These are phyloP conservation scores for Microhierax caerulescens DNA, from an alignment of 2,797 vertebrate genomes.

Conservation along the genomic window DNA sequence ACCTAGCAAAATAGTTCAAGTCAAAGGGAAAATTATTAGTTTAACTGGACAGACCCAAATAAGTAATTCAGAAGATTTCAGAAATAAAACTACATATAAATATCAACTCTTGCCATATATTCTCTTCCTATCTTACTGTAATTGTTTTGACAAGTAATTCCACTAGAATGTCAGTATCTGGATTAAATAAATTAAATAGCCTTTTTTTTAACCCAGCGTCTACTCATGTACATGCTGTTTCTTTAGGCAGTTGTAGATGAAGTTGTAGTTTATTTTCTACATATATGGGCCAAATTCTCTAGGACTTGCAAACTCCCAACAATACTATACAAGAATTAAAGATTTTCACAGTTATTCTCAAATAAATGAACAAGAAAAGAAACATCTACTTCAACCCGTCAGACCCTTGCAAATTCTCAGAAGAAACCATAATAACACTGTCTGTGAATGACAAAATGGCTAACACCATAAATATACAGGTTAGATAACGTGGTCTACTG, in stretches of 20 bases:
- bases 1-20: conserved; percentile 76
- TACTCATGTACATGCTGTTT: not conserved
- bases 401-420: not conserved
- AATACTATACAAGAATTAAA: not conserved
- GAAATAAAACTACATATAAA: not conserved
- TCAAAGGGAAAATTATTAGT: not conserved
- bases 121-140: not conserved
- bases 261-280: not conserved
- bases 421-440: not conserved
- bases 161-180: not conserved
- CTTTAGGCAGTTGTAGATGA: not conserved
- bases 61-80: not conserved
- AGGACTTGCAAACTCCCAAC: not conserved
- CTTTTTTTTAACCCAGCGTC: not conserved
- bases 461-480: not conserved
- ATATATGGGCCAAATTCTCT: not conserved
- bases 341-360: not conserved
- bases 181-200: not conserved
- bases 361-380: not conserved
- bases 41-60: not conserved
- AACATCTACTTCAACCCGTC: not conserved
- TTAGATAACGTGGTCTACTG: not conserved
- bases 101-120: not conserved
- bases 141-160: not conserved
- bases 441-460: not conserved